Evolutionary conservation across 2,888 invertebrate genomes (phyloP).

Genomic region (Agapostemon virescens): DNA sequence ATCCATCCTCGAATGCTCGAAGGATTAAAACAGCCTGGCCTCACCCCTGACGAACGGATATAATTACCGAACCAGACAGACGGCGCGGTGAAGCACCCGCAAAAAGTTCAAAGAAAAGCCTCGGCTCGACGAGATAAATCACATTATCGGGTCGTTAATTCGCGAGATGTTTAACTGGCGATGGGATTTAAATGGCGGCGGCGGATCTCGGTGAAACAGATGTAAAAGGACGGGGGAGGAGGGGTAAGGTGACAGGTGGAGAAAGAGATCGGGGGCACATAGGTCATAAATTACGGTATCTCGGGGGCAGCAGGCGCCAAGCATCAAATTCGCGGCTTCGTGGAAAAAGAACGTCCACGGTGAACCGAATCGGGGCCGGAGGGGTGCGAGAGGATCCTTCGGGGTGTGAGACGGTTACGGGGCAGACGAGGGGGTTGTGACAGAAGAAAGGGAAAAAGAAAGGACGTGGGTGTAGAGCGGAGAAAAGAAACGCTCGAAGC

Average conservation of each 20-base stretch:
- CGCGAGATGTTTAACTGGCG: not conserved
- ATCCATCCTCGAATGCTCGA: not conserved
- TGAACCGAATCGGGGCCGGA: not conserved
- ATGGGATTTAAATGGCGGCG: conserved; percentile 24
- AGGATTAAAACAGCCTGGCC: not conserved
- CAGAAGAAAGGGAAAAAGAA: not conserved
- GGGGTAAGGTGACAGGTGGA: not conserved
- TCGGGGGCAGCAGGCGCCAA: conserved; percentile 54
- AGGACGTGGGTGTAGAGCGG: conserved; percentile 10
- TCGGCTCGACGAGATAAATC: conserved; percentile 10
- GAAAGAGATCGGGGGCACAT: conserved; percentile 1
- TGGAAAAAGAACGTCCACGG: conserved; percentile 28
- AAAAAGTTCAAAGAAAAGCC: not conserved
- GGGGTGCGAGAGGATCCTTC: not conserved
- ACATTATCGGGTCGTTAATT: not conserved
- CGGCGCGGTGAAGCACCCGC: not conserved
- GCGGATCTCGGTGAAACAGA: conserved; percentile 7
- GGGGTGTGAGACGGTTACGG: not conserved
- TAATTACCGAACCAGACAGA: not conserved
- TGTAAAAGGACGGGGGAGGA: not conserved
- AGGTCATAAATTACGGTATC: conserved; percentile 61
- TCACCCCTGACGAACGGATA: not conserved
- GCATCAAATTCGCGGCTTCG: conserved; percentile 61
- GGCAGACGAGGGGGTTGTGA: not conserved
- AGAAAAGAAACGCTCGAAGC: conserved; percentile 25